Conservation (phyloP, 2,113 vertebrate species). For the Oryctolagus cuniculus region DNA sequence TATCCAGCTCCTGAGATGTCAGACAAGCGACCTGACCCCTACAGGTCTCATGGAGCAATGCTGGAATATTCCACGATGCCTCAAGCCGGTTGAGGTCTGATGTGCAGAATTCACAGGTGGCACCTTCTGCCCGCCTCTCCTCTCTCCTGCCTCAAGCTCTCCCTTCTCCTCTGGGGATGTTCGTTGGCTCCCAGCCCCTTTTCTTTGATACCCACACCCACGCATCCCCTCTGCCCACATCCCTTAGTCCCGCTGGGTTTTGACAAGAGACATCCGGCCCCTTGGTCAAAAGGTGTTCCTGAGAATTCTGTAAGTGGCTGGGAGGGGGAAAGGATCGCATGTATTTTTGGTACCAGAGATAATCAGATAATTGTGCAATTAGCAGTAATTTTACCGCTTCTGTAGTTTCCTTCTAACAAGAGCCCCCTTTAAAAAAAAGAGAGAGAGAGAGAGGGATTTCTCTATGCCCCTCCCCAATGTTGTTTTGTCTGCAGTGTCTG, state of each 20-base stretch:
- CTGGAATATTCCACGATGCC: background rate
- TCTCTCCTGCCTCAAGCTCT: background rate
- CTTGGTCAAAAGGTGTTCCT: slow-evolving; percentile 43
- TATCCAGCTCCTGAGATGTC: background rate
- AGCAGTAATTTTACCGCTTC: slow-evolving; percentile 76
- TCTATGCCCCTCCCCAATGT: background rate
- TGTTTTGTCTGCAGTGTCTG: slow-evolving; percentile 79
- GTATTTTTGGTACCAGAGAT: slow-evolving; percentile 76
- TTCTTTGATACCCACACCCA: background rate
- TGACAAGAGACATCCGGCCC: background rate
- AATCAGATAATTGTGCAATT: slow-evolving; percentile 84
- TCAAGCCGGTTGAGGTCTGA: background rate
- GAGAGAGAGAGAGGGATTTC: slow-evolving; percentile 1
- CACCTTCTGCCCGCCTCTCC: background rate
- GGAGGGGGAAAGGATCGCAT: slow-evolving; percentile 22
- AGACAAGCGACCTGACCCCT: background rate
- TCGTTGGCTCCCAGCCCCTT: fast-evolving
- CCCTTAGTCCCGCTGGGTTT: background rate
- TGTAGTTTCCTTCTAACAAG: slow-evolving; percentile 76
- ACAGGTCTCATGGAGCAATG: background rate
- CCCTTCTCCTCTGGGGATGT: background rate
- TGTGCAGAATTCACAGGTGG: too few species aligned
- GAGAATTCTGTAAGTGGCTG: slow-evolving; percentile 41
- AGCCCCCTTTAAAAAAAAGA: slow-evolving; percentile 55
- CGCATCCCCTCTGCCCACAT: background rate